phyloP scores from a whole-genome alignment of 2,888 invertebrate species.

The Lymantria monacha region DNA sequence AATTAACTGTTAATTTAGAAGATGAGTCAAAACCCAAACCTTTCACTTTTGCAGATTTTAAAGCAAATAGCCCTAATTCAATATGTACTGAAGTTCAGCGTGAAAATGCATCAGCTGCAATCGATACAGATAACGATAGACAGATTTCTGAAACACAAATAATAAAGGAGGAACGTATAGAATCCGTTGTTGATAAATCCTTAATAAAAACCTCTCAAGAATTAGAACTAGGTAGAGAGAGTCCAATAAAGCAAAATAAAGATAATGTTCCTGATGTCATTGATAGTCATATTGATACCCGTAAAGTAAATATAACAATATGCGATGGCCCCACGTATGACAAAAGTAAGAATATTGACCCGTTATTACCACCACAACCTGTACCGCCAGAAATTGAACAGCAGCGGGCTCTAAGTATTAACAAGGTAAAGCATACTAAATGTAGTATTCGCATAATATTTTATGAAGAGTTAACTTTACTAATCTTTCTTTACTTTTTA shows the following conservation, averaged over 20 bases:
- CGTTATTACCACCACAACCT: slow-evolving; percentile 84
- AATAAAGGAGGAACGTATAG: slow-evolving; percentile 15
- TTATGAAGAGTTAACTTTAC: neutral
- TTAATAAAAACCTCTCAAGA: slow-evolving; percentile 16
- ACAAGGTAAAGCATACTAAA: slow-evolving; percentile 84
- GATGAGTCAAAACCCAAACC: slow-evolving; percentile 60
- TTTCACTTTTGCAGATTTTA: slow-evolving; percentile 83
- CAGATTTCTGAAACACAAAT: slow-evolving; percentile 19
- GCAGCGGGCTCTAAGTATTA: slow-evolving; percentile 90
- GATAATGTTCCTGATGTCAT: slow-evolving; percentile 53
- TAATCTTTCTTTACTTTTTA: slow-evolving; percentile 47
- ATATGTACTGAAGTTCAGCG: slow-evolving; percentile 37
- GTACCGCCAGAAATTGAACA: slow-evolving; percentile 92
- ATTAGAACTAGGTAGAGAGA: slow-evolving; percentile 20
- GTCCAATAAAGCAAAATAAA: slow-evolving; percentile 48
- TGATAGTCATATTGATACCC: slow-evolving; percentile 50
- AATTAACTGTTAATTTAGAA: slow-evolving; percentile 18
- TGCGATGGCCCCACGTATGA: slow-evolving; percentile 60
- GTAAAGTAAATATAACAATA: slow-evolving; percentile 69
- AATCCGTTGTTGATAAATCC: slow-evolving; percentile 12
- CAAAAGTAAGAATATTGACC: slow-evolving; percentile 61
- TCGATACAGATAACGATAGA: slow-evolving; percentile 14
- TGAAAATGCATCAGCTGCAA: slow-evolving; percentile 25
- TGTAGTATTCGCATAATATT: neutral
- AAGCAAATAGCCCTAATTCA: slow-evolving; percentile 56